phyloP scores from a whole-genome alignment of 2,888 invertebrate genomes.

The Xanthia icteritia region DNA sequence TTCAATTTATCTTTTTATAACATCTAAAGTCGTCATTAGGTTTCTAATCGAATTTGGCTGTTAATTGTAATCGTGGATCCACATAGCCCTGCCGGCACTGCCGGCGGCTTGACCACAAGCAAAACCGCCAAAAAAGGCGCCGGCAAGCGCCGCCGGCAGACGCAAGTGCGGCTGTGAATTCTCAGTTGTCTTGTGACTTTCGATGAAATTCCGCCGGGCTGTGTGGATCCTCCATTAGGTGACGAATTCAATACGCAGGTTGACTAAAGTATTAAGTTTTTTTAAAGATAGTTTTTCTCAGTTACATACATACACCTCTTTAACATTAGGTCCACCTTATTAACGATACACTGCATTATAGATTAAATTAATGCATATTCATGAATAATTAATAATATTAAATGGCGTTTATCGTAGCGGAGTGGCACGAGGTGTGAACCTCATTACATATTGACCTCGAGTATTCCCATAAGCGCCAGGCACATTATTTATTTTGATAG shows the following conservation, averaged over 20 bases:
- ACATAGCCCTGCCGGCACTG: too few species aligned
- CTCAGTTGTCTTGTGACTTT: too few species aligned
- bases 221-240: not conserved
- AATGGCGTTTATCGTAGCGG: not conserved
- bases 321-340: not conserved
- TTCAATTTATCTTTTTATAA: conserved; percentile 22
- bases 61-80: not conserved
- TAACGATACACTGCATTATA: not conserved
- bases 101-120: too few species aligned
- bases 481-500: conserved; percentile 26
- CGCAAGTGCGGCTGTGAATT: too few species aligned
- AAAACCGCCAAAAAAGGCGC: too few species aligned
- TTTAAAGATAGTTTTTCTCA: not conserved
- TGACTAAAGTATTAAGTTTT: not conserved
- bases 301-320: not conserved
- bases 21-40: not conserved
- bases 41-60: not conserved
- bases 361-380: not conserved
- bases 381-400: not conserved
- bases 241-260: too few species aligned
- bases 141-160: too few species aligned
- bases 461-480: conserved; percentile 4
- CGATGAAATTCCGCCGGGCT: too few species aligned
- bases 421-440: conserved; percentile 6
- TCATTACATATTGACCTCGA: conserved; percentile 38